Percentiles rank a stretch among this genome's conserved stretches.
phyloP scores from a whole-genome alignment of 23 tunicate species.

The Corella eumyota region DNA sequence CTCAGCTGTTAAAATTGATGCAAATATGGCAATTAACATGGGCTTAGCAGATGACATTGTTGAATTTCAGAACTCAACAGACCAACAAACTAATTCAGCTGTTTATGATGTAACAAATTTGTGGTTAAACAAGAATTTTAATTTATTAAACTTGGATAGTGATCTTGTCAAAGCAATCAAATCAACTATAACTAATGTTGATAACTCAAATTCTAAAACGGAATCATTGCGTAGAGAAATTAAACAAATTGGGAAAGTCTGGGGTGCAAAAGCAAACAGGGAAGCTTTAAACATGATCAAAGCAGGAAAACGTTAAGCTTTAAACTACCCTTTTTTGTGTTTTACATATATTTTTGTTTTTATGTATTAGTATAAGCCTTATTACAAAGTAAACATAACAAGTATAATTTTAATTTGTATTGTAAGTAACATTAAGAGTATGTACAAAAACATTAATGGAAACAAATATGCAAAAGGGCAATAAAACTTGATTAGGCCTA shows the following conservation, averaged over 20 bases:
- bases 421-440: too few species aligned
- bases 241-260: conserved; percentile 4
- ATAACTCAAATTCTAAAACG: not conserved
- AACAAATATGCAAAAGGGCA: too few species aligned
- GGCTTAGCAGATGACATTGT: conserved; percentile 24
- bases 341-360: too few species aligned
- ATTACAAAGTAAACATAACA: too few species aligned
- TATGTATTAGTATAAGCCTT: too few species aligned
- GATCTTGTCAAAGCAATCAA: conserved; percentile 10
- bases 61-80: not conserved
- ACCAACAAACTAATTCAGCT: not conserved
- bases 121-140: conserved; percentile 7
- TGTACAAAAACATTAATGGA: too few species aligned
- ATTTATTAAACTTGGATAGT: conserved; percentile 3
- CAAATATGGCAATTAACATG: conserved; percentile 18
- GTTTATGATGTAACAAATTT: not conserved
- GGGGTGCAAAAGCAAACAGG: conserved; percentile 15
- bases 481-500: too few species aligned
- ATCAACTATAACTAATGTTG: not conserved
- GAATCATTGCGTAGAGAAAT: conserved; percentile 10
- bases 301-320: conserved; percentile 1
- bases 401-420: too few species aligned
- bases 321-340: not conserved
- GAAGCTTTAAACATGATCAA: conserved; percentile 1
- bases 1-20: conserved; percentile 12